Evolutionary conservation across 2,113 vertebrate species (phyloP).

Genomic region (Lynx canadensis): DNA sequence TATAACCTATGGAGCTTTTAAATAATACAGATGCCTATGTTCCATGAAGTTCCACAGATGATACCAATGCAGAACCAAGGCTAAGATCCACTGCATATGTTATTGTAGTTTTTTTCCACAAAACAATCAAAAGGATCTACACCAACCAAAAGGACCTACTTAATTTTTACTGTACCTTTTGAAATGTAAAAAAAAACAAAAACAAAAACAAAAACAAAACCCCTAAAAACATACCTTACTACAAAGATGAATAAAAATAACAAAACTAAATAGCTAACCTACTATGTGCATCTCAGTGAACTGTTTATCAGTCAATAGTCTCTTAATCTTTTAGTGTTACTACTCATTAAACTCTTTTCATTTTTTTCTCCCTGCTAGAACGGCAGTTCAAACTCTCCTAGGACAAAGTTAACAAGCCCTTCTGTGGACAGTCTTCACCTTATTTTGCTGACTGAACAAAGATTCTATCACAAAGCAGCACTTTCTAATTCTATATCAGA

Average conservation of each 20-base stretch:
- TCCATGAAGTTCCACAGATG: background rate
- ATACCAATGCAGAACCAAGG: background rate
- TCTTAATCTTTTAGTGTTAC: constrained; percentile 36
- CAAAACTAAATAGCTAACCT: constrained; percentile 46
- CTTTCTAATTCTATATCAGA: constrained; percentile 38
- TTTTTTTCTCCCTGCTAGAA: background rate
- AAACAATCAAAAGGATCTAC: constrained; percentile 21
- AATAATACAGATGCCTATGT: background rate
- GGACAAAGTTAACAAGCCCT: background rate
- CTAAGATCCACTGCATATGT: background rate
- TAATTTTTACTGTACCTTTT: background rate
- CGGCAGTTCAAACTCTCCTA: constrained; percentile 8
- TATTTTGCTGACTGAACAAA: constrained; percentile 30
- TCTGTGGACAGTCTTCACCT: background rate
- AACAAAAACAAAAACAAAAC: background rate
- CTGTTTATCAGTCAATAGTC: background rate
- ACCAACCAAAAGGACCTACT: background rate
- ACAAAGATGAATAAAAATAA: background rate
- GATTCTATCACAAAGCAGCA: constrained; percentile 6
- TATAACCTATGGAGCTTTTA: background rate
- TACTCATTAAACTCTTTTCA: background rate
- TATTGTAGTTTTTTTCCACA: background rate
- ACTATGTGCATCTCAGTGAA: background rate
- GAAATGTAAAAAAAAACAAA: background rate
- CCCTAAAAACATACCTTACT: background rate